A percentile compares a stretch with the other conserved stretches of the same genome.
phyloP scores from a whole-genome alignment of 2,113 vertebrate genomes.

The Petrocephalus microphthalmus region DNA sequence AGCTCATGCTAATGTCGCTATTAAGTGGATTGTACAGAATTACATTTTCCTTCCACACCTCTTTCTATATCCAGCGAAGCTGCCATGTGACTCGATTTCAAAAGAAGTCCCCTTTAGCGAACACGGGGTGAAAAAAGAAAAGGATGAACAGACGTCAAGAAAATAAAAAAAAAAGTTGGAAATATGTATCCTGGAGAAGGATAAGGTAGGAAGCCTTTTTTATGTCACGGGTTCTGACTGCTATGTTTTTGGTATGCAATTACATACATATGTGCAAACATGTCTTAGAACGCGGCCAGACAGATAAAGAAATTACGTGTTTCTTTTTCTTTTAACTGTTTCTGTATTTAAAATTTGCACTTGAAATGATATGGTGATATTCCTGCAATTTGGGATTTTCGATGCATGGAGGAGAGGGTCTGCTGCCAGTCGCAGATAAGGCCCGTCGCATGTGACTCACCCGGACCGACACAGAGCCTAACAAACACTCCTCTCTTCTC shows the following conservation, averaged over 20 bases:
- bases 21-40: constrained; percentile 17
- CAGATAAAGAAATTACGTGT: not conserved
- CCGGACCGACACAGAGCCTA: not conserved
- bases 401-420: constrained; percentile 25
- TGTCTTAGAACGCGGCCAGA: not conserved
- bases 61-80: not conserved
- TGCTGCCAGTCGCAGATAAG: constrained; percentile 43
- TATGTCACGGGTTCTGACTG: not conserved
- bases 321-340: constrained; percentile 4
- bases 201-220: not conserved
- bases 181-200: not conserved
- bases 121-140: not conserved
- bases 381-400: constrained; percentile 23
- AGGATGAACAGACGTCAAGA: not conserved
- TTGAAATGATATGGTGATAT: constrained; percentile 23
- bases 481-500: constrained; percentile 20
- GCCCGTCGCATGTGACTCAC: not conserved
- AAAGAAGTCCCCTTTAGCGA: constrained; percentile 15
- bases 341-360: constrained; percentile 23
- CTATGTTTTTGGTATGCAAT: not conserved
- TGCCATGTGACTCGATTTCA: constrained; percentile 9
- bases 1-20: constrained; percentile 21
- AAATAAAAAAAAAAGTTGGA: not conserved
- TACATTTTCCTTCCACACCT: not conserved
- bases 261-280: not conserved